phyloP scores from a whole-genome alignment of 2,888 invertebrate species.

The Perithous albicinctus region DNA sequence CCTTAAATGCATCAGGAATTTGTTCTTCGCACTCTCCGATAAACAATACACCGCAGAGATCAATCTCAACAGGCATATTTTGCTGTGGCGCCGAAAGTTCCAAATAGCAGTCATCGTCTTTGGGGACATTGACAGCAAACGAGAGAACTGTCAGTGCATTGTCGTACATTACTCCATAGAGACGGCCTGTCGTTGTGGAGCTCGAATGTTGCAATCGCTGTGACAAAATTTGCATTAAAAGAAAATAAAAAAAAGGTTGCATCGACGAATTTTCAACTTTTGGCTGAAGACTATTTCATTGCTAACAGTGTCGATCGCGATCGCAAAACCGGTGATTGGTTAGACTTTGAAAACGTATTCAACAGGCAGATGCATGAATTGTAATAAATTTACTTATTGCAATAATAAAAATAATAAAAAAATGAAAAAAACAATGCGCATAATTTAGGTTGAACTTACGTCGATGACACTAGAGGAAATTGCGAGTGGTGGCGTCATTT shows the following conservation, averaged over 20 bases:
- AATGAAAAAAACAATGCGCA: neutral
- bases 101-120: slow-evolving; percentile 83
- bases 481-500: slow-evolving; percentile 63
- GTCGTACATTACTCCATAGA: slow-evolving; percentile 91
- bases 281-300: neutral
- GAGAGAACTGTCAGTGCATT: slow-evolving; percentile 90
- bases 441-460: slow-evolving; percentile 43
- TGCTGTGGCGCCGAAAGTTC: slow-evolving; percentile 86
- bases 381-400: slow-evolving; percentile 16
- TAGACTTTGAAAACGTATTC: slow-evolving; percentile 12
- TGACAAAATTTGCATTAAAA: slow-evolving; percentile 74
- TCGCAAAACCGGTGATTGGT: slow-evolving; percentile 4
- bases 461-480: slow-evolving; percentile 63
- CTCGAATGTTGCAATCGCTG: slow-evolving; percentile 89
- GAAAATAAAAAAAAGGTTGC: neutral
- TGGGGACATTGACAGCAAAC: slow-evolving; percentile 88
- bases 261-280: neutral
- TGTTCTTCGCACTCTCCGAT: slow-evolving; percentile 88
- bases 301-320: neutral
- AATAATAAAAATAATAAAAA: too few species aligned
- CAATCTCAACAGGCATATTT: slow-evolving; percentile 91
- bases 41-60: slow-evolving; percentile 91
- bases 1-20: slow-evolving; percentile 87
- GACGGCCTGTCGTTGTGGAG: slow-evolving; percentile 88
- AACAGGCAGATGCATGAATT: slow-evolving; percentile 25